These are phyloP conservation scores for Onthophagus sagittarius DNA, from an alignment of 2,888 invertebrate genomes.

Conservation along the genomic window DNA sequence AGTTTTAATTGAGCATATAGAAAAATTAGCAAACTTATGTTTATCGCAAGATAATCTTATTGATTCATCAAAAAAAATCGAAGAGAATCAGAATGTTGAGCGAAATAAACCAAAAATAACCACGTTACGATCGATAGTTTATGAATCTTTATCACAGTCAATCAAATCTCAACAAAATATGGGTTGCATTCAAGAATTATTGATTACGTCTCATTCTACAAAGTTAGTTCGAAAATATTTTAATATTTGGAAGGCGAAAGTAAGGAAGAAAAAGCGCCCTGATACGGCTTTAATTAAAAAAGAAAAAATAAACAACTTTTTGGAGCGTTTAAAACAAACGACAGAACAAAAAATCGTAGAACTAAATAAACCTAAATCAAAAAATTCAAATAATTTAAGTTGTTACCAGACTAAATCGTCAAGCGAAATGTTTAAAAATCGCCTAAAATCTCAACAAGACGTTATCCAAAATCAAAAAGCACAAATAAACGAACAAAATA, in stretches of 20 bases:
- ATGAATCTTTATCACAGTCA: not conserved
- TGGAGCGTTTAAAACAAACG: conserved; percentile 14
- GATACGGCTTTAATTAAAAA: conserved; percentile 5
- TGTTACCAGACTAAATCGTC: not conserved
- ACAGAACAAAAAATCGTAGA: conserved; percentile 15
- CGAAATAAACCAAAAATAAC: not conserved
- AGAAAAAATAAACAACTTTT: conserved; percentile 16
- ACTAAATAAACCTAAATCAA: not conserved
- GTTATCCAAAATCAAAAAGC: conserved; percentile 69
- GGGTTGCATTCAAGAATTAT: not conserved
- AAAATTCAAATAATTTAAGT: not conserved
- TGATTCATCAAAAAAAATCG: not conserved
- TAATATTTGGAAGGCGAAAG: conserved; percentile 16
- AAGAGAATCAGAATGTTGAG: not conserved
- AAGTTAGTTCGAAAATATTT: conserved; percentile 19
- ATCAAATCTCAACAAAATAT: not conserved
- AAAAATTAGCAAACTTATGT: conserved; percentile 17
- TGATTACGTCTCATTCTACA: conserved; percentile 9
- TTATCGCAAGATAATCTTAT: not conserved
- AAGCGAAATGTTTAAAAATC: conserved; percentile 31
- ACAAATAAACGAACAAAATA: conserved; percentile 68
- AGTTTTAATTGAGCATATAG: conserved; percentile 18
- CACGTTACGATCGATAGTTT: not conserved
- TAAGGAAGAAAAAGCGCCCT: conserved; percentile 10
- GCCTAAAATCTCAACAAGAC: conserved; percentile 66